Conservation (phyloP, 92 coral and sea anemone genomes). For the Pocillopora meandrina region DNA sequence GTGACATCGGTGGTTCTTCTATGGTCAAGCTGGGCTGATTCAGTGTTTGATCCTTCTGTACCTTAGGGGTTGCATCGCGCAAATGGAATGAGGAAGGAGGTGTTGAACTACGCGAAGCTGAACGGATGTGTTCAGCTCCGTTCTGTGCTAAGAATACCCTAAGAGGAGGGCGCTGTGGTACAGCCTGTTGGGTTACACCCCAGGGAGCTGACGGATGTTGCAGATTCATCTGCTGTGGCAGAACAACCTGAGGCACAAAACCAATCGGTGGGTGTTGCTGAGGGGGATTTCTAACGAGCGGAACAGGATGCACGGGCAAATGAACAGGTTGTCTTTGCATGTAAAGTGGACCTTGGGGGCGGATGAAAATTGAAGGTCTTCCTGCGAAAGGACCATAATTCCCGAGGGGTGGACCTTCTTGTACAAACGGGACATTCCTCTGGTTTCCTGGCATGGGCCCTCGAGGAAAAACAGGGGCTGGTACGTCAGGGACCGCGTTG, state of each 20-base stretch:
- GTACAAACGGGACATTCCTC: neutral
- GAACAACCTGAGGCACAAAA: neutral
- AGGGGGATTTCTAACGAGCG: neutral
- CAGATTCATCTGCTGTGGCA: conserved; percentile 5
- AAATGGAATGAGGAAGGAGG: neutral
- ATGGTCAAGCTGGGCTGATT: neutral
- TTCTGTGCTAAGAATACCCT: too few species aligned
- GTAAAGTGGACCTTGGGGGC: neutral
- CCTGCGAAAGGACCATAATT: conserved; percentile 5
- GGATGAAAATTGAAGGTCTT: neutral
- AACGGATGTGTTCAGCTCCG: neutral
- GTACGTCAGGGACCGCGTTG: neutral
- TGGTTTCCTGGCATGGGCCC: neutral
- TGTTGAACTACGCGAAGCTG: neutral
- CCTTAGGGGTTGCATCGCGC: conserved; percentile 1
- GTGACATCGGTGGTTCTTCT: neutral
- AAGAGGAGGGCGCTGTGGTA: neutral
- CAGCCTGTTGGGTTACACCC: conserved; percentile 1
- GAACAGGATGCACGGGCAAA: conserved; percentile 6
- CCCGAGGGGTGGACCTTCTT: neutral
- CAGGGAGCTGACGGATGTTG: conserved; percentile 5
- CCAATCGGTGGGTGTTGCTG: conserved; percentile 19
- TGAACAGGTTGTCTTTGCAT: conserved; percentile 10
- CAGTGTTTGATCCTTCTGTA: neutral
- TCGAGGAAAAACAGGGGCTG: neutral